A percentile compares a stretch with the other conserved stretches of the same genome.
phyloP scores from a whole-genome alignment of 1,140 invertebrate genomes.

The Eumeta japonica region DNA sequence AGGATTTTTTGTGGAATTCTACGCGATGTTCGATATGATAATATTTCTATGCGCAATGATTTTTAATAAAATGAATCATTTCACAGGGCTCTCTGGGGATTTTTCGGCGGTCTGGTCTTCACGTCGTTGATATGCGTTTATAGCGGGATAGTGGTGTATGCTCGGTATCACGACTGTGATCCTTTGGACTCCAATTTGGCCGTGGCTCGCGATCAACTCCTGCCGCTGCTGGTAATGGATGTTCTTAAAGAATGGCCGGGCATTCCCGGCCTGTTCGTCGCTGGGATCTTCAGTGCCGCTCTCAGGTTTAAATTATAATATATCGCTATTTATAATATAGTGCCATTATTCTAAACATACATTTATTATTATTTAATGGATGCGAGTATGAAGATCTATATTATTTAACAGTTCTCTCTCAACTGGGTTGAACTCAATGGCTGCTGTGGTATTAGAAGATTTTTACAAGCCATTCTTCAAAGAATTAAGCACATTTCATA shows the following conservation, averaged over 20 bases:
- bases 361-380: neutral
- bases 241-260: slow-evolving; percentile 66
- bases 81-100: slow-evolving; percentile 69
- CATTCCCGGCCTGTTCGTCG: slow-evolving; percentile 73
- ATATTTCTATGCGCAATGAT: neutral
- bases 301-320: slow-evolving; percentile 61
- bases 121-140: slow-evolving; percentile 64
- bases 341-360: neutral
- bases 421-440: slow-evolving; percentile 88
- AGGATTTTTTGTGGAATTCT: too few species aligned
- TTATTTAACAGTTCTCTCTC: slow-evolving; percentile 33
- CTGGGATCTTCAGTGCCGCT: slow-evolving; percentile 77
- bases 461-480: slow-evolving; percentile 68
- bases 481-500: slow-evolving; percentile 62
- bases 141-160: slow-evolving; percentile 76
- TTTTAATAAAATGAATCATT: slow-evolving; percentile 7
- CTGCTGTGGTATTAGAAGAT: slow-evolving; percentile 85
- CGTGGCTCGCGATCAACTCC: slow-evolving; percentile 65
- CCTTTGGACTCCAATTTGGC: slow-evolving; percentile 69
- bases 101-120: slow-evolving; percentile 59
- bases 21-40: too few species aligned
- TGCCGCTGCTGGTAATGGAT: slow-evolving; percentile 74
- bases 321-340: neutral
- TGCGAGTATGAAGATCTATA: neutral
- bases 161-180: slow-evolving; percentile 81